Percentiles rank a stretch among this genome's conserved stretches.
phyloP scores from a whole-genome alignment of 2,113 vertebrate genomes.

The Mionectes macconnelli region DNA sequence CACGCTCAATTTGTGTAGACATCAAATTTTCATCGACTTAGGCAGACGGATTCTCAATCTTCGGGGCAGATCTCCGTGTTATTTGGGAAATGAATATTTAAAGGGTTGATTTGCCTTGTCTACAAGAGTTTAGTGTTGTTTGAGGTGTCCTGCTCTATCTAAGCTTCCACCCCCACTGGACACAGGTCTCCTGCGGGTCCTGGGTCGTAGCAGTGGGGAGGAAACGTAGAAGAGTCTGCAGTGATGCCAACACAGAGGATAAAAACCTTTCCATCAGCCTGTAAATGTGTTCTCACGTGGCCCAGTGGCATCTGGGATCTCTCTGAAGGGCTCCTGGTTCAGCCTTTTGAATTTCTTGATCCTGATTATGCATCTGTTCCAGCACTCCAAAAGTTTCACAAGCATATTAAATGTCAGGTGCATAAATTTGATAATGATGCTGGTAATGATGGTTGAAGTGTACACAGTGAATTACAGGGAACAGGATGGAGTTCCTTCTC shows the following conservation, averaged over 20 bases:
- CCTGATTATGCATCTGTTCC: background rate
- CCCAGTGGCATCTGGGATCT: background rate
- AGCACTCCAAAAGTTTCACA: background rate
- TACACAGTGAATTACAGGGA: background rate
- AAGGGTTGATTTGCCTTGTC: background rate
- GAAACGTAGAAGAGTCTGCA: background rate
- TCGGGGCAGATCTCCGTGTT: background rate
- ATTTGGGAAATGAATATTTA: background rate
- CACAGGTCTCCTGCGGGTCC: background rate
- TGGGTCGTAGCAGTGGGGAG: background rate
- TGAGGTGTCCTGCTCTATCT: background rate
- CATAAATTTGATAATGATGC: background rate
- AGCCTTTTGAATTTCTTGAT: background rate
- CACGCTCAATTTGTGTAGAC: background rate
- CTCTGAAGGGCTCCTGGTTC: background rate
- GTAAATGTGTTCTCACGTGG: background rate
- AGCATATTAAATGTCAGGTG: background rate
- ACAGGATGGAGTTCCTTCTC: background rate
- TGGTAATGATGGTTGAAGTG: background rate
- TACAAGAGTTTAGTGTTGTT: background rate
- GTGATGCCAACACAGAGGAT: background rate
- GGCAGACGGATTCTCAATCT: background rate
- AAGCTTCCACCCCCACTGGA: background rate
- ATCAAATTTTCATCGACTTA: background rate
- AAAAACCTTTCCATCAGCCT: background rate